These are phyloP conservation scores for Buceros bicornis DNA, from an alignment of 2,797 vertebrate species.

Conservation along the genomic window DNA sequence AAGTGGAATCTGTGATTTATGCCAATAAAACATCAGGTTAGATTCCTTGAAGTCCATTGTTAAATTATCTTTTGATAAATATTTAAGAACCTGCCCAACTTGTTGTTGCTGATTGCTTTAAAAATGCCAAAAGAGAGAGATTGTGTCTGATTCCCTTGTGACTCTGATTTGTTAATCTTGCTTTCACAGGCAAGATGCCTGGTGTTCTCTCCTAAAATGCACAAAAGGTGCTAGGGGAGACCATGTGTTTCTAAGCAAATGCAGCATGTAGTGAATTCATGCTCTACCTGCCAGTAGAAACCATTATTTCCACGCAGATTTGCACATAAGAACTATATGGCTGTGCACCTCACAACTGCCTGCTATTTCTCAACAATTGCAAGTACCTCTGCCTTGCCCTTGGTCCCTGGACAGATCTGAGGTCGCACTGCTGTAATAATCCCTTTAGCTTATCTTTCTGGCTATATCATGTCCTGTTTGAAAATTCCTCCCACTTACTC, in stretches of 20 bases:
- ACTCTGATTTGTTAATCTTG: background rate
- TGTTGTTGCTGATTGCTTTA: background rate
- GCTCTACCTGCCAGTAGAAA: background rate
- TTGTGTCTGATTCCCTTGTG: background rate
- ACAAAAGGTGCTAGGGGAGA: background rate
- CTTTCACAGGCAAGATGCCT: background rate
- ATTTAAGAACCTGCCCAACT: background rate
- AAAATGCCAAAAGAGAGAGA: background rate
- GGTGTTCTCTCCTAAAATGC: background rate
- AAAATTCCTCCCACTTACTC: conserved; percentile 51
- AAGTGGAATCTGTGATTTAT: background rate
- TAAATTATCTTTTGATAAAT: background rate
- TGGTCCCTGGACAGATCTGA: background rate
- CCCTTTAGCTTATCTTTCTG: conserved; percentile 51
- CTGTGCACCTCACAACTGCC: background rate
- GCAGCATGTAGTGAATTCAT: background rate
- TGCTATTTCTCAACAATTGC: background rate
- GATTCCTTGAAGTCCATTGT: background rate
- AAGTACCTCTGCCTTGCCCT: background rate
- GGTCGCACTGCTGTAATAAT: conserved; percentile 46
- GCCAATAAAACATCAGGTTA: background rate
- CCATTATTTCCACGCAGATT: background rate
- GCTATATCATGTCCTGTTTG: conserved; percentile 16
- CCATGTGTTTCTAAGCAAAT: background rate
- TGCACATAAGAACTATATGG: background rate